Conservation (phyloP, 2,113 vertebrate genomes). For the Eulacestoma nigropectus region DNA sequence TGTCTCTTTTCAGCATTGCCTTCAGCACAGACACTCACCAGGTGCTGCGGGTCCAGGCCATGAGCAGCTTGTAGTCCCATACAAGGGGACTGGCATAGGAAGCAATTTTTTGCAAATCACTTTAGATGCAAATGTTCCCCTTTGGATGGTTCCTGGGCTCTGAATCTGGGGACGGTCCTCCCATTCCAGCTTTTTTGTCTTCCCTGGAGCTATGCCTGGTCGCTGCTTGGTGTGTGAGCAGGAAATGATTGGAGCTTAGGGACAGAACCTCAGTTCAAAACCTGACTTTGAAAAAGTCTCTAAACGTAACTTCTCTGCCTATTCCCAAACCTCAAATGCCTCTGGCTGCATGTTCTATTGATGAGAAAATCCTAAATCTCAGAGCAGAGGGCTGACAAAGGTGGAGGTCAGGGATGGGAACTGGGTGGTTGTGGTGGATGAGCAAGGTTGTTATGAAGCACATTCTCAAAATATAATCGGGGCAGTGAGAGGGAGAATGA, state of each 20-base stretch:
- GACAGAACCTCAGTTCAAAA: background rate
- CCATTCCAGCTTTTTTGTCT: background rate
- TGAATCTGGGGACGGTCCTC: background rate
- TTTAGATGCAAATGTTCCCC: background rate
- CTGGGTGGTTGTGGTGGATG: background rate
- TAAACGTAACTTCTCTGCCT: background rate
- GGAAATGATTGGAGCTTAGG: background rate
- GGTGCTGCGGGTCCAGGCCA: background rate
- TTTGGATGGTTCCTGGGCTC: background rate
- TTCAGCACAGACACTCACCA: background rate
- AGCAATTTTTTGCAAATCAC: background rate
- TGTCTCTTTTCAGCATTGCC: background rate
- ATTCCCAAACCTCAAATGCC: background rate
- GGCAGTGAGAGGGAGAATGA: conserved; percentile 42
- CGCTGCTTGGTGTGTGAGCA: background rate
- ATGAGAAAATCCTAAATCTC: background rate
- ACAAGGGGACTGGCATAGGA: background rate
- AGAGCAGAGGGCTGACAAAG: background rate
- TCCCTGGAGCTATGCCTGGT: background rate
- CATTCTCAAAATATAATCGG: conserved; percentile 22
- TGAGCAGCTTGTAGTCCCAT: background rate
- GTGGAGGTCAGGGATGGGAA: background rate
- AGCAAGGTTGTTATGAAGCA: background rate
- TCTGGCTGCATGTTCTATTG: background rate
- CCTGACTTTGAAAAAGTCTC: background rate